Conservation (phyloP, 2,888 invertebrate genomes). For the Epinotia nisella region DNA sequence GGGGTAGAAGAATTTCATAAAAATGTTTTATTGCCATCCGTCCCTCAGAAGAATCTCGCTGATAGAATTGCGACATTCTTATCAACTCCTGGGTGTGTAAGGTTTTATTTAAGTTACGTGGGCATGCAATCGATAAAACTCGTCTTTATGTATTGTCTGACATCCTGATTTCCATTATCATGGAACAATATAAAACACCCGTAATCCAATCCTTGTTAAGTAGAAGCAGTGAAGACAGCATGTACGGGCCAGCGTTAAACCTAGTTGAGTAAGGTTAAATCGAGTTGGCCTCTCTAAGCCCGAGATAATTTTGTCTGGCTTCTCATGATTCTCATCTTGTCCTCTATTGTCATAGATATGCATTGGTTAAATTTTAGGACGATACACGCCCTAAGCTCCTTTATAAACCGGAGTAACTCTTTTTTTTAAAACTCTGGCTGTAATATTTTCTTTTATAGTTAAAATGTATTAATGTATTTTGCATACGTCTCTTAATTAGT, state of each 20-base stretch:
- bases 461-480: background rate
- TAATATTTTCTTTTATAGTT: too few relatives aligned
- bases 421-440: background rate
- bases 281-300: conserved; percentile 27
- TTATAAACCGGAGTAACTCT: background rate
- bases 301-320: conserved; percentile 29
- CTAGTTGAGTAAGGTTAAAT: conserved; percentile 29
- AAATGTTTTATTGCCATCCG: conserved; percentile 46
- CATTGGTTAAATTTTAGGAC: background rate
- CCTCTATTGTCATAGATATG: background rate
- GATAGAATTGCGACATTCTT: conserved; percentile 49
- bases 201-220: conserved; percentile 22
- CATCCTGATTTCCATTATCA: background rate
- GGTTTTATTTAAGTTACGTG: background rate
- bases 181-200: conserved; percentile 20
- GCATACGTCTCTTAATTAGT: background rate
- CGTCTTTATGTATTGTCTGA: background rate
- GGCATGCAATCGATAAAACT: background rate
- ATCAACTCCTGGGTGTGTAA: conserved; percentile 13
- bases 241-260: conserved; percentile 21
- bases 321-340: conserved; percentile 8
- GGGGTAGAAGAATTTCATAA: conserved; percentile 38
- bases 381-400: background rate
- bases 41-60: conserved; percentile 47
- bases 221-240: background rate